Conservation (phyloP, 2,113 vertebrate genomes). For the Conger conger region DNA sequence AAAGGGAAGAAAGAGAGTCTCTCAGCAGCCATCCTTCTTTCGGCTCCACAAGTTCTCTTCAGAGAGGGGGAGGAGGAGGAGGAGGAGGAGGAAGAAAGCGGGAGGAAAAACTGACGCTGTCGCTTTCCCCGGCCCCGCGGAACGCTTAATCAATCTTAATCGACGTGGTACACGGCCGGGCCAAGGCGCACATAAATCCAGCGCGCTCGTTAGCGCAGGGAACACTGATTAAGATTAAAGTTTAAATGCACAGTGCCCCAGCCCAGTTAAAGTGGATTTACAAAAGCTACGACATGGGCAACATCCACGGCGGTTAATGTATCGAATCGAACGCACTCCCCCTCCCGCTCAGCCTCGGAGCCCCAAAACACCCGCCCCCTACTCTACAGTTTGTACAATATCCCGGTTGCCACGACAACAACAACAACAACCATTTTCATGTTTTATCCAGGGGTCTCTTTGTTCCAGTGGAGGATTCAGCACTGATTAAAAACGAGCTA, state of each 20-base stretch:
- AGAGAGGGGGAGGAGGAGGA: background rate
- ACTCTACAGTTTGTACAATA: background rate
- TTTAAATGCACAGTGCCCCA: conserved; percentile 48
- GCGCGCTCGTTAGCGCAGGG: conserved; percentile 60
- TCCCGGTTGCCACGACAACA: too few species aligned
- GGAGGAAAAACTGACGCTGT: conserved; percentile 16
- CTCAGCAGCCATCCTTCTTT: background rate
- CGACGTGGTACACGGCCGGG: conserved; percentile 52
- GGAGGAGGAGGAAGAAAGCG: too few species aligned
- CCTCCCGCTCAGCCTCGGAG: background rate
- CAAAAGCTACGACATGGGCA: conserved; percentile 41
- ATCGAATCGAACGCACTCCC: background rate
- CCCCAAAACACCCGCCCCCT: background rate
- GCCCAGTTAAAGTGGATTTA: conserved; percentile 30
- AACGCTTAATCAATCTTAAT: conserved; percentile 57
- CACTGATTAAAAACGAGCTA: too few species aligned
- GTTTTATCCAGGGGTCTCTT: too few species aligned
- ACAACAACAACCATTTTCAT: too few species aligned
- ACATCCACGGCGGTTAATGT: conserved; percentile 44
- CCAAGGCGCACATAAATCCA: conserved; percentile 60
- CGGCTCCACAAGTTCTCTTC: background rate
- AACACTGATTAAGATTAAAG: conserved; percentile 67
- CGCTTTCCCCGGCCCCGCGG: conserved; percentile 49
- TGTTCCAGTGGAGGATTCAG: too few species aligned
- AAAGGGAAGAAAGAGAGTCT: background rate